Conservation (phyloP, 2,113 vertebrate species). For the Uria lomvia region DNA sequence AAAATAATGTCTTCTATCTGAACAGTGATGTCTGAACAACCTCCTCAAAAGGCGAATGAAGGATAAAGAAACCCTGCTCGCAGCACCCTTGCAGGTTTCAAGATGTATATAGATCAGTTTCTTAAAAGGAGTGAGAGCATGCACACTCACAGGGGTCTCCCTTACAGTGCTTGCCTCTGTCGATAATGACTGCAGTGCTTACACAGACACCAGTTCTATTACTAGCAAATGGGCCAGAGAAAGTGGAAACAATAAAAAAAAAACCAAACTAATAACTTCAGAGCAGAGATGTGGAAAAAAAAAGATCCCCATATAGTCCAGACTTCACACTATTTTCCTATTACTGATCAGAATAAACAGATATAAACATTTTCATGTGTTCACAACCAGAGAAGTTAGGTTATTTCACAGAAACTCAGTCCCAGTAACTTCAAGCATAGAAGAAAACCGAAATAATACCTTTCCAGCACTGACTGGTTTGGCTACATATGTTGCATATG, state of each 20-base stretch:
- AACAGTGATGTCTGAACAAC: not conserved
- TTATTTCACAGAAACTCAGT: not conserved
- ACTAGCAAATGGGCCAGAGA: not conserved
- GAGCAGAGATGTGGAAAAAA: not conserved
- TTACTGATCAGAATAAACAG: not conserved
- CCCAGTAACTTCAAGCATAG: not conserved
- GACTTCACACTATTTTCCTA: not conserved
- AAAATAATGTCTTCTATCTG: not conserved
- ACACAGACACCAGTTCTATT: not conserved
- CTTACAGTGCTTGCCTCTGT: not conserved
- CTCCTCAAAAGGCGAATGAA: not conserved
- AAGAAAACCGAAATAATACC: constrained; percentile 59
- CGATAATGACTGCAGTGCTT: not conserved
- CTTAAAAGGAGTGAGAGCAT: not conserved
- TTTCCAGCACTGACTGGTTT: constrained; percentile 68
- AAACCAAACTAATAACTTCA: not conserved
- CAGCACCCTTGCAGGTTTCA: not conserved
- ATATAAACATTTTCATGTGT: not conserved
- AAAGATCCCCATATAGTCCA: not conserved
- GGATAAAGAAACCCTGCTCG: not conserved
- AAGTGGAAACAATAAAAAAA: not conserved
- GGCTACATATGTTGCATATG: constrained; percentile 78
- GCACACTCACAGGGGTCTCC: not conserved
- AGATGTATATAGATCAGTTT: not conserved
- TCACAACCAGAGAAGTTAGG: not conserved